Evolutionary conservation across 2,888 invertebrate species (phyloP), one percentile per base, ranked within the genome.

Genomic region (Altica lythri): DNA sequence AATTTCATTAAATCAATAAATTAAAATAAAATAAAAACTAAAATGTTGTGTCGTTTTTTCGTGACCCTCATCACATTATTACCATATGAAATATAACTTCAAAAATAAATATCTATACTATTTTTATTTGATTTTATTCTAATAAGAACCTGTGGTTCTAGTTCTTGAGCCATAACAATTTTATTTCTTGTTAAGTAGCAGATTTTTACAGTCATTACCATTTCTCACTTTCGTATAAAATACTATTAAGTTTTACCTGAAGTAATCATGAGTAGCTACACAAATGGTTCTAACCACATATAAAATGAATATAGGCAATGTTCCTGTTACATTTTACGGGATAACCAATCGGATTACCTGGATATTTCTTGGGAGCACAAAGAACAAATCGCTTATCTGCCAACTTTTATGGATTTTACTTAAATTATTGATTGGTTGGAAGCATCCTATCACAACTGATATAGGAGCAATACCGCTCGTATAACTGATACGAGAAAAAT

Each of bases 371-470:
- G 22, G 12, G 12, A 40, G 42, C 38, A 40, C 48, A 49, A 49
- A 49, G 40, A 37, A 45, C 42, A 49, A 49, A 49, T 40, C 34
- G 38, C 42, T 50, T 50, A 48, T 48, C 35, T 46, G 46, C 45
- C 53, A 46, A 34, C 40, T 42, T 45, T 49, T 34, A 53, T 53
- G 46, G 30, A 37, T 53, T 42, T 22, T 22, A 13, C 34, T 16
- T 57, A 37, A 57, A 57, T 35, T 57, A 57, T 57, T 54, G 51
- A 51, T 51, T 57, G 29, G 43, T 35, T 43, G 44, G 37, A 57
- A 57, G 46, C 43, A 50, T 30, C 53, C 29, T 50, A 46, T 57
- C 50, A 37, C 43, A 42, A 38, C 42, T 50, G 49, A 57, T 57
- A 50, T 57, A 53, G 37, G 42, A 37, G 29, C 22, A 19, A 25